Base-by-base conservation (phyloP, 1,140 invertebrate genomes). In the Bombus waltoni region DNA sequence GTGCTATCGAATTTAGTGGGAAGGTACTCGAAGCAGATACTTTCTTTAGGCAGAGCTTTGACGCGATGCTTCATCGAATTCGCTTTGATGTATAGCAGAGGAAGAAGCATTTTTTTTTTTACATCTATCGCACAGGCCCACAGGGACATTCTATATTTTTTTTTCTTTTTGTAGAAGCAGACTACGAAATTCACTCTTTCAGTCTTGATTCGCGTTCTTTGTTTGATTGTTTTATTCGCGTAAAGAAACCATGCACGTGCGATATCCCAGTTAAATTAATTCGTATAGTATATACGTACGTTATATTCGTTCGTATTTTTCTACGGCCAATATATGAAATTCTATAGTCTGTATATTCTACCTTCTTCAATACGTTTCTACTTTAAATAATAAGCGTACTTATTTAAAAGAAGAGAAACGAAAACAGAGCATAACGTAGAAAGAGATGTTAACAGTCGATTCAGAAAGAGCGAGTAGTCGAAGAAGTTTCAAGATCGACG, bases 61-160 rank as follows among this genome's bases (percentile, higher is more conserved):
- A 94, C 91, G 90, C 94, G 94, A 35, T 94, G 92, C 91, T 95
- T 95, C 88, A 94, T 94, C 38, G 94, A 77, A 42, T 90, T 91
- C 42, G 93, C 82, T 89, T 94, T 95, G 32, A 95, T 94, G 79
- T 95, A 92, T 28, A 94, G 83, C 82, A 92, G 90, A 87, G 92
- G 90, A 65, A 92, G 53, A 65, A 57, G 40, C 18, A 66, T 40
- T 28, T 83, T 78, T 68, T 78, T 68, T 70, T 44, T 28, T 28
- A 28, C 32, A 10, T 53, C 18, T 35, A 35, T 74, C 10, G 32
- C 32, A 42, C 18, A 8, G 9, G 10, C 65, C 22, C n/a, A 78
- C 38, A 32, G 11, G 10, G 5, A n/a, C 35, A 74, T 35, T 53
- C 32, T 76, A 40, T n/a, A n/a, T 40, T 59, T 40, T 57, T n/a